Base-by-base conservation (phyloP, 1,140 invertebrate species). In the Drosophila erecta region DNA sequence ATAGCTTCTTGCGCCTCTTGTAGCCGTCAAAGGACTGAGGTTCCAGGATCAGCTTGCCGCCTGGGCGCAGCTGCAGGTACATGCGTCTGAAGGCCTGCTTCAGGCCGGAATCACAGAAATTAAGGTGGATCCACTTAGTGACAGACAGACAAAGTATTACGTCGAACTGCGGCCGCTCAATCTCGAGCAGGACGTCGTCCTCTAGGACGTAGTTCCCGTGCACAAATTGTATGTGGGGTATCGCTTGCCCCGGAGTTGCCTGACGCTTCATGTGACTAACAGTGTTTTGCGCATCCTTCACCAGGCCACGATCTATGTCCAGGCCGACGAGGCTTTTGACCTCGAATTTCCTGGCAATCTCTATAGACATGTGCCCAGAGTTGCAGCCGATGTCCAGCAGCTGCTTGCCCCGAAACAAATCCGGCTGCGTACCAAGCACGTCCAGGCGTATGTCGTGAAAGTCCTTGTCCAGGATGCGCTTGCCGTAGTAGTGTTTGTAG, bases 51-150 rank as follows among this genome's bases (percentile, higher is more conserved):
- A 99, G 94, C 69, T 95, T 95, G 3, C 99, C 99, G 1, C 98
- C 98, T 1, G 97, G 96, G 38, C 95, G 94, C 6, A 99, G 93
- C 85, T 99, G 98, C 1, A 95, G 94, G 91, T 95, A 98, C 94
- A 98, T 98, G 17, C 98, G 94, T 62, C 96, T 95, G 92, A 99
- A 99, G 30, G 97, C 95, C 62, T 97, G 94, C 92, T 98, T 99
- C 12, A 99, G 90, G 1, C 98, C 99, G n/a, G 94, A 94, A 93
- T 99, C 99, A 24, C 98, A 97, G 94, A 96, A 98, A 93, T 99
- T 99, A 4, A 99, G 93, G 92, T 99, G 99, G 81, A 99, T 95
- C 98, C 99, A 99, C 93, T 99, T 99, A 1, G 98, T 99, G 17
- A 99, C 95, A 15, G 97, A 98, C 2, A 99, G 93, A 89, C 98